These are phyloP conservation scores for Turdus rufiventris DNA, from an alignment of 2,113 vertebrate genomes.

Conservation along the genomic window DNA sequence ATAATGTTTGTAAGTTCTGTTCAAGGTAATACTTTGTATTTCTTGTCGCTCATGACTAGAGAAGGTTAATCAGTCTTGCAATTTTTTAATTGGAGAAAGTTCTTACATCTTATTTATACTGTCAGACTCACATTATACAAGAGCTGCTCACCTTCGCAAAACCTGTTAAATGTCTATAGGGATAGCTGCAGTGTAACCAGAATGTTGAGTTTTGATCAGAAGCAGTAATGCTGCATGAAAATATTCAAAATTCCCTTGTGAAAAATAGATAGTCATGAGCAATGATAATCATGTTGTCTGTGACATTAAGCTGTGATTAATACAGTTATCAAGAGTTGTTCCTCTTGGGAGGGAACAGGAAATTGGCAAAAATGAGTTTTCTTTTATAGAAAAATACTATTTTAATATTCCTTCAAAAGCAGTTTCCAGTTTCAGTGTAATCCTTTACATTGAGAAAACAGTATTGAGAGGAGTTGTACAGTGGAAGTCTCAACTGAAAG, in stretches of 20 bases:
- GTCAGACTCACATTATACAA: not conserved
- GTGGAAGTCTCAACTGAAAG: not conserved
- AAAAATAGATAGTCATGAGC: not conserved
- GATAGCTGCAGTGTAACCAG: not conserved
- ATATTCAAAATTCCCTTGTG: not conserved
- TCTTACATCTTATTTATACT: not conserved
- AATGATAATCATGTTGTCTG: not conserved
- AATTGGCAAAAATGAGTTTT: not conserved
- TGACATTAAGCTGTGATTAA: not conserved
- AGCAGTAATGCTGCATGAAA: not conserved
- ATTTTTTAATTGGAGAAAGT: not conserved
- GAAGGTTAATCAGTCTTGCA: not conserved
- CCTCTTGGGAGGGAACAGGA: not conserved
- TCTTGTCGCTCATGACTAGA: not conserved
- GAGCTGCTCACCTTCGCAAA: not conserved
- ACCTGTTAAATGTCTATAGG: rapidly evolving
- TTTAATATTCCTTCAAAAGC: not conserved
- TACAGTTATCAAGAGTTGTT: not conserved
- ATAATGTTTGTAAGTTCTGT: not conserved
- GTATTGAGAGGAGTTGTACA: not conserved
- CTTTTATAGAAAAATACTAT: not conserved
- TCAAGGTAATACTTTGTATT: not conserved
- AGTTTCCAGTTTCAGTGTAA: not conserved
- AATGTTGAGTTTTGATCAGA: not conserved
- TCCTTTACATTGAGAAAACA: not conserved